These are phyloP conservation scores for Choreutis nemorana DNA, from an alignment of 2,888 invertebrate genomes.

Conservation along the genomic window DNA sequence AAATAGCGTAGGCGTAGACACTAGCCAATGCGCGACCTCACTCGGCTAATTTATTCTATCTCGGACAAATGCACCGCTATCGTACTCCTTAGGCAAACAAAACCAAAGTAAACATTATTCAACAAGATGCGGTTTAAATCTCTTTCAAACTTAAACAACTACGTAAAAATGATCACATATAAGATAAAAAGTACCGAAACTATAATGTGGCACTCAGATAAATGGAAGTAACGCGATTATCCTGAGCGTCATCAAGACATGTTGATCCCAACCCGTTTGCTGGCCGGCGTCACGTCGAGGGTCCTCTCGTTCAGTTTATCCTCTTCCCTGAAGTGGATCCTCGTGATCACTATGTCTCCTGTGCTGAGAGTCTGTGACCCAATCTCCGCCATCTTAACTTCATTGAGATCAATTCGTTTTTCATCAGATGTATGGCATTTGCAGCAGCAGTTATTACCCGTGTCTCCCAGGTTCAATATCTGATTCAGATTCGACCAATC, in stretches of 20 bases:
- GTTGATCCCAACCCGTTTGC: slow-evolving; percentile 47
- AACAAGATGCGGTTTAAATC: slow-evolving; percentile 8
- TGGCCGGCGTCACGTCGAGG: slow-evolving; percentile 49
- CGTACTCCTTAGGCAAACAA: slow-evolving; percentile 26
- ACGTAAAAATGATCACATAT: slow-evolving; percentile 44
- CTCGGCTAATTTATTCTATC: slow-evolving; percentile 50
- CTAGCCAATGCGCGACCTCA: slow-evolving; percentile 47
- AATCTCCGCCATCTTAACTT: slow-evolving; percentile 58
- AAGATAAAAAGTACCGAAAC: slow-evolving; percentile 40
- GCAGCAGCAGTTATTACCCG: slow-evolving; percentile 60
- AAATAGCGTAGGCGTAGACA: slow-evolving; percentile 50
- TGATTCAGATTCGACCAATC: slow-evolving; percentile 62
- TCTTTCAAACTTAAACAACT: slow-evolving; percentile 27
- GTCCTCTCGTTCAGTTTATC: slow-evolving; percentile 54
- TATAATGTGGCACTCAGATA: slow-evolving; percentile 53
- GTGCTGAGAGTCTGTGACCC: slow-evolving; percentile 89
- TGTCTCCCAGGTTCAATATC: slow-evolving; percentile 51
- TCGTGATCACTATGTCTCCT: slow-evolving; percentile 91
- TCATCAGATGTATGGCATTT: slow-evolving; percentile 61
- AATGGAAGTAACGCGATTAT: slow-evolving; percentile 30
- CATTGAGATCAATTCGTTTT: slow-evolving; percentile 54
- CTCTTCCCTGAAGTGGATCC: slow-evolving; percentile 70
- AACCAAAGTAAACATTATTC: slow-evolving; percentile 12
- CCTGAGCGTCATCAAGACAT: slow-evolving; percentile 51
- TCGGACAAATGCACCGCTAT: slow-evolving; percentile 42